These are phyloP conservation scores for Rhinolophus sinicus DNA, from an alignment of 2,113 vertebrate genomes.

Conservation along the genomic window DNA sequence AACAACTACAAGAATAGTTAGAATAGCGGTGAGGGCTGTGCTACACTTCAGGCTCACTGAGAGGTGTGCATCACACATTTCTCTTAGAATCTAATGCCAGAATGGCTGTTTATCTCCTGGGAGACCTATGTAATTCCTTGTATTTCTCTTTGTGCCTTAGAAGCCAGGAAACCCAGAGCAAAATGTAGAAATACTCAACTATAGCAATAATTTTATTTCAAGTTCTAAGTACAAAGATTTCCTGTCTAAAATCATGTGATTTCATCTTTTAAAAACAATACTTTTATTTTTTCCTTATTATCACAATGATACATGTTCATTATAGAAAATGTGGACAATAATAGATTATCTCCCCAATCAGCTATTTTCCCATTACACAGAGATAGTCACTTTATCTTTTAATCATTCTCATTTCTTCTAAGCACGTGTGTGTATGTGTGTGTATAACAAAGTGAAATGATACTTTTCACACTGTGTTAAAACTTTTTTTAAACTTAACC, in stretches of 20 bases:
- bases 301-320: neutral
- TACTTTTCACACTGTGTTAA: neutral
- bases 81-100: neutral
- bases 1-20: neutral
- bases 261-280: neutral
- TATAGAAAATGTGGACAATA: conserved; percentile 3
- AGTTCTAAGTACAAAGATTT: neutral
- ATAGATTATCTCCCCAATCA: neutral
- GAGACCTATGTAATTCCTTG: neutral
- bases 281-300: conserved; percentile 22
- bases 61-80: neutral
- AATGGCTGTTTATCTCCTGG: neutral
- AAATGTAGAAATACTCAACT: conserved; percentile 13
- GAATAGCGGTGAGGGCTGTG: neutral
- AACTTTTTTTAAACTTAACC: neutral
- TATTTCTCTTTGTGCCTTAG: neutral
- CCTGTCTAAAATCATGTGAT: neutral
- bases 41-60: neutral
- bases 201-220: conserved; percentile 42
- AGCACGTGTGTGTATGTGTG: neutral
- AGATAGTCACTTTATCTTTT: neutral
- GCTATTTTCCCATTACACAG: neutral
- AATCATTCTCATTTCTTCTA: neutral
- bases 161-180: neutral
- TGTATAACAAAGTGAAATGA: neutral